phyloP scores from a whole-genome alignment of 2,113 vertebrate genomes.

The Sander lucioperca region DNA sequence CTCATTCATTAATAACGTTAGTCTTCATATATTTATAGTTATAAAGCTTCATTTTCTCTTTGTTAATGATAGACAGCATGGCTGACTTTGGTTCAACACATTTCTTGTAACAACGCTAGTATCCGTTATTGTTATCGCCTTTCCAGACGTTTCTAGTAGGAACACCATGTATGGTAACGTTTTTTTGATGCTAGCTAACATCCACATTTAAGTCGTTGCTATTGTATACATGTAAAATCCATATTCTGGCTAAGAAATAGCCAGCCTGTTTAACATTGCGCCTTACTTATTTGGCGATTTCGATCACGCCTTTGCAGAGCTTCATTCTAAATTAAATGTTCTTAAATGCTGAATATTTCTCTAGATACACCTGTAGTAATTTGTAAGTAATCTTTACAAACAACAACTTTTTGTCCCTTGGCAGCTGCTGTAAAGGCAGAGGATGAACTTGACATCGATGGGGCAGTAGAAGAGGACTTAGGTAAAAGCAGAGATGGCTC shows the following conservation, averaged over 20 bases:
- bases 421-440: constrained; percentile 78
- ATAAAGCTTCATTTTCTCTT: background rate
- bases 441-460: constrained; percentile 89
- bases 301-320: background rate
- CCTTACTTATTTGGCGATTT: background rate
- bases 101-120: background rate
- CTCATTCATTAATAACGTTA: background rate
- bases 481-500: constrained; percentile 96
- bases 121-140: background rate
- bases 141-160: constrained; percentile 59
- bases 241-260: background rate
- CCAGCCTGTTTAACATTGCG: background rate
- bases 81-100: background rate
- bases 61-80: background rate
- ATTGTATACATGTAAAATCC: background rate
- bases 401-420: constrained; percentile 1
- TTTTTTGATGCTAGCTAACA: background rate
- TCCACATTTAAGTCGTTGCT: background rate
- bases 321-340: background rate
- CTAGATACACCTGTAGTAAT: background rate
- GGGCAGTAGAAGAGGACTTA: constrained; percentile 91
- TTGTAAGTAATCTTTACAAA: background rate
- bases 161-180: background rate
- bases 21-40: background rate
- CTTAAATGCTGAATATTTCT: background rate